Evolutionary conservation across 2,113 vertebrate genomes (phyloP), one percentile per base, ranked within the genome.

Genomic region (Microcebus lehilahytsara): DNA sequence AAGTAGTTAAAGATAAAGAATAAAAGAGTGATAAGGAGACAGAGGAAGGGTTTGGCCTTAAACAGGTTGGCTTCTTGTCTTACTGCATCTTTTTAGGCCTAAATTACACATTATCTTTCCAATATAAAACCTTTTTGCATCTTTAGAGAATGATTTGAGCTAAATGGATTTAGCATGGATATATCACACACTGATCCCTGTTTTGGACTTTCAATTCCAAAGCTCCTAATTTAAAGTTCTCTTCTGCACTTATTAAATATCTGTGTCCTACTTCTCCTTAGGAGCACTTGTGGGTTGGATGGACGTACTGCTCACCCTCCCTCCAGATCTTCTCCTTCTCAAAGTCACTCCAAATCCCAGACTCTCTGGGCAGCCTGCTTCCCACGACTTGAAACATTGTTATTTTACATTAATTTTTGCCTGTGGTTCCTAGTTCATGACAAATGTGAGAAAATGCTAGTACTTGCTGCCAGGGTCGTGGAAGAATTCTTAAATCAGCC

Each of bases 351-450:
- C 11, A 79, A 46, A 89, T 40, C 34, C 72, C 69, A 56, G 71
- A 64, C 42, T 74, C 49, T 79, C 53, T 40, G 6, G 13, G 12
- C 1, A 72, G 27, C 58, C 64, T 40, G n/a, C 3, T 23, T 30
- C 34, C 66, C 49, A 12, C 34, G 66, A 60, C 58, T 92, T 71
- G 42, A 89, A 92, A 49, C 9, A 34, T 27, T 56, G 25, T 30
- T 80, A n/a, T 14, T 89, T 74, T 51, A 51, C 22, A 62, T 92
- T 77, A 37, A 84, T 72, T 88, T 94, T 69, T 67, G 64, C 69
- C 74, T 89, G 27, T 72, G 81, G 60, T 95, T 96, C 78, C 51
- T 79, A 89, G n/a, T 96, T 88, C 80, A 56, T 84, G 66, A 85
- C 71, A 91, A 93, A 91, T 46, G 17, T 84, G 90, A 51, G 78